Conservation (phyloP, 2,113 vertebrate genomes). For the Glareola pratincola region DNA sequence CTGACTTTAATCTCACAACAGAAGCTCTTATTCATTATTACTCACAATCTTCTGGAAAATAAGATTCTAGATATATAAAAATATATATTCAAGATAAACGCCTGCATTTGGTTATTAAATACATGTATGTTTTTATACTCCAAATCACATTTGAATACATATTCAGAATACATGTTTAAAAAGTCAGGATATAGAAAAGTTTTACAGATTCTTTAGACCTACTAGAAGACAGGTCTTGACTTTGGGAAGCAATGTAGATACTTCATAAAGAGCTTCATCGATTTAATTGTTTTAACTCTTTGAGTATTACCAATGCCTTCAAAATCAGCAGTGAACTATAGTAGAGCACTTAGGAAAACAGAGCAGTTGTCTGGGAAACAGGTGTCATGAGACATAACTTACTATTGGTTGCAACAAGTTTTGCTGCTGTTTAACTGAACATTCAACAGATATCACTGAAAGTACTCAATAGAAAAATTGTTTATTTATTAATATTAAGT, state of each 20-base stretch:
- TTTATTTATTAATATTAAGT: neutral
- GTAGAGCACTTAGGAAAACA: neutral
- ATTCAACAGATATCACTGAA: neutral
- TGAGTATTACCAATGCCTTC: neutral
- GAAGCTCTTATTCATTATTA: neutral
- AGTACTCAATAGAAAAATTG: neutral
- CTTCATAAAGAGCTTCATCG: neutral
- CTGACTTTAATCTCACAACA: neutral
- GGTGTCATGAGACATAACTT: neutral
- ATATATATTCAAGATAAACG: neutral
- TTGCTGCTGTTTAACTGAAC: neutral
- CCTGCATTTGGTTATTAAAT: neutral
- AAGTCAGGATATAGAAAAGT: neutral
- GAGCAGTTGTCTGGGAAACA: neutral
- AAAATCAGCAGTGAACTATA: neutral
- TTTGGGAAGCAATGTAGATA: neutral
- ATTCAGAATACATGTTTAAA: neutral
- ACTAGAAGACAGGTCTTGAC: neutral
- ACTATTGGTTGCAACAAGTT: neutral
- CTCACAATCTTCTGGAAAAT: neutral
- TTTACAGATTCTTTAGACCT: neutral
- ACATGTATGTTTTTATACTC: neutral
- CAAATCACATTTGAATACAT: neutral
- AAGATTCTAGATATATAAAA: neutral
- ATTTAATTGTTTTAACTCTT: neutral